These are phyloP conservation scores for Lapara coniferarum DNA, from an alignment of 2,888 invertebrate genomes.

Conservation along the genomic window DNA sequence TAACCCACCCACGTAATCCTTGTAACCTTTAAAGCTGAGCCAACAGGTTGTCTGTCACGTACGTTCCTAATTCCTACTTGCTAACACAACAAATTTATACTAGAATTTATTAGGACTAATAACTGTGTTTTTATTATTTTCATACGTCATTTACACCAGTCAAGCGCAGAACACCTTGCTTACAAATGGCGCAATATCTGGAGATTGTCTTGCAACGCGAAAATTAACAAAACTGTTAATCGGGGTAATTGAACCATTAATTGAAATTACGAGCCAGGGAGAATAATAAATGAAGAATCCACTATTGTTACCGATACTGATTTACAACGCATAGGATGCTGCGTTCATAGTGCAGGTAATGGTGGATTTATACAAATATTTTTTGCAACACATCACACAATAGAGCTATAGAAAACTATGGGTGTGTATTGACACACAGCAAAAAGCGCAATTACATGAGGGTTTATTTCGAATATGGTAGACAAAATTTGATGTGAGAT, in stretches of 20 bases:
- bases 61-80: not conserved
- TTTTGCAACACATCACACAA: conserved; percentile 50
- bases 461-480: conserved; percentile 6
- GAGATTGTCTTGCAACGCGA: not conserved
- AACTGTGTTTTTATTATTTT: not conserved
- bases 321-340: conserved; percentile 62
- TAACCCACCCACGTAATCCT: conserved; percentile 10
- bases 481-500: not conserved
- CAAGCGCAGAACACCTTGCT: no score
- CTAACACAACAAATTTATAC: not conserved
- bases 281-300: conserved; percentile 36
- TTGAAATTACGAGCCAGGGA: conserved; percentile 24
- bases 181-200: not conserved
- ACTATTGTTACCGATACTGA: conserved; percentile 42
- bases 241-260: conserved; percentile 11
- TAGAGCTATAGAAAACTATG: conserved; percentile 39
- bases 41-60: not conserved
- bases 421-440: conserved; percentile 27
- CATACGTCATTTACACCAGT: no score
- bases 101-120: not conserved
- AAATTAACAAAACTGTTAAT: conserved; percentile 15
- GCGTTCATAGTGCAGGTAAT: conserved; percentile 51
- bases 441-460: conserved; percentile 13
- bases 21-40: not conserved
- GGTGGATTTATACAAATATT: conserved; percentile 30